A percentile compares a stretch with the other conserved stretches of the same genome.
Conservation (phyloP, 2,888 invertebrate genomes). For the Perizoma affinitatum region DNA sequence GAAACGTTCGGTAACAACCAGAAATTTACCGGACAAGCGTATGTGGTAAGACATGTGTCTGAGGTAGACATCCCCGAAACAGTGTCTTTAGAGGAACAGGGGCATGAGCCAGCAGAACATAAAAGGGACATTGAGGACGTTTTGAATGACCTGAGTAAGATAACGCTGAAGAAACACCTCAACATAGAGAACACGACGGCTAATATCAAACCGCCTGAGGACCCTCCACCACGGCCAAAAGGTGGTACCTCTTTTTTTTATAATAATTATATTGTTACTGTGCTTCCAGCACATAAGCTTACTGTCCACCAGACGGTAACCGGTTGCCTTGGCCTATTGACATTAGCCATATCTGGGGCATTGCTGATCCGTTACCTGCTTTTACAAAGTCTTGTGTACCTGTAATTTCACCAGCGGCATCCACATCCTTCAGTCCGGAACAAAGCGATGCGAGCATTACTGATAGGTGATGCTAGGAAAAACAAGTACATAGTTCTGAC, state of each 20-base stretch:
- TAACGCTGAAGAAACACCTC: conserved; percentile 74
- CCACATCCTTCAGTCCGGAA: no score
- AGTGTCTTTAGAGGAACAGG: conserved; percentile 61
- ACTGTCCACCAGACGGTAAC: no score
- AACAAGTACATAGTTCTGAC: no score
- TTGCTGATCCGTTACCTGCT: no score
- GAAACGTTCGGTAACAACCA: conserved; percentile 71
- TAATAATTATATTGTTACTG: no score
- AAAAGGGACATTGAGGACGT: conserved; percentile 77
- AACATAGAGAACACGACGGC: conserved; percentile 78
- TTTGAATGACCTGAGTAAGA: conserved; percentile 74
- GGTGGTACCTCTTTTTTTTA: conserved; percentile 42
- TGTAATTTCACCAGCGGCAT: no score
- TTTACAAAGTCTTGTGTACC: no score
- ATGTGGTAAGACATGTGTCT: conserved; percentile 71
- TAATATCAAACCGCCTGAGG: conserved; percentile 71
- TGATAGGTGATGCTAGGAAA: no score
- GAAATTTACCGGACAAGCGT: conserved; percentile 63
- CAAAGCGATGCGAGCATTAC: no score
- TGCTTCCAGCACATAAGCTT: no score
- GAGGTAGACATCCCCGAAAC: conserved; percentile 63
- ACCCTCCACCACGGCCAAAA: conserved; percentile 59
- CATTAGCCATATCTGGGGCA: no score
- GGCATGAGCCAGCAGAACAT: conserved; percentile 61
- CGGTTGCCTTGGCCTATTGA: no score